These are phyloP conservation scores for Hemicrepidius hirtus DNA, from an alignment of 2,888 invertebrate species.

Conservation along the genomic window DNA sequence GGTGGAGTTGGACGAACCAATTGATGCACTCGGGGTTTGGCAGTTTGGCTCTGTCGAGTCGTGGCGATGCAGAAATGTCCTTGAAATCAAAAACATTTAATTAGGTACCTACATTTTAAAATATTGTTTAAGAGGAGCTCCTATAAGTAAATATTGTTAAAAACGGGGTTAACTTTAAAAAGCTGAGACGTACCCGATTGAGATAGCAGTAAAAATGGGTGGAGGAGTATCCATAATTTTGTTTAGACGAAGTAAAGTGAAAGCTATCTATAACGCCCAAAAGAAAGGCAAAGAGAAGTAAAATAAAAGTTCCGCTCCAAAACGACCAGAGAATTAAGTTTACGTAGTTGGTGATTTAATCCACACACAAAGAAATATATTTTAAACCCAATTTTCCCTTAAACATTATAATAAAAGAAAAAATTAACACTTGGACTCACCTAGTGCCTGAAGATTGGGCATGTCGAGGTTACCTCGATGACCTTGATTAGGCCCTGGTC, in stretches of 20 bases:
- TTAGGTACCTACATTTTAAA: too few species aligned
- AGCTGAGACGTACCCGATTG: conserved; percentile 1
- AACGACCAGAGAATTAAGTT: conserved; percentile 52
- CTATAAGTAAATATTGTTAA: too few species aligned
- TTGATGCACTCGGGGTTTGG: conserved; percentile 45
- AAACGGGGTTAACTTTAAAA: not conserved
- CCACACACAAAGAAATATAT: too few species aligned
- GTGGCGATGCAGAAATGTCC: conserved; percentile 63
- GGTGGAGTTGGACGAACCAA: conserved; percentile 50
- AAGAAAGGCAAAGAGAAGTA: conserved; percentile 55
- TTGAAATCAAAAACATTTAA: too few species aligned
- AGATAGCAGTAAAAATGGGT: not conserved
- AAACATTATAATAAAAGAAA: too few species aligned
- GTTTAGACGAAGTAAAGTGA: conserved; percentile 33
- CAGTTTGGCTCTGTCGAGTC: conserved; percentile 58
- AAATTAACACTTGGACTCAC: conserved; percentile 70
- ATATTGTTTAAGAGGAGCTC: too few species aligned
- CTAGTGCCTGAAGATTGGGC: conserved; percentile 90
- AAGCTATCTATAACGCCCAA: conserved; percentile 54
- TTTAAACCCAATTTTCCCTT: too few species aligned
- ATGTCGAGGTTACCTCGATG: conserved; percentile 84
- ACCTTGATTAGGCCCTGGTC: conserved; percentile 61
- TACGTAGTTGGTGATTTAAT: conserved; percentile 50
- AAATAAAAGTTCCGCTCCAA: conserved; percentile 52
- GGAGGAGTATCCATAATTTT: conserved; percentile 7